Conservation (phyloP, 2,113 vertebrate species). For the Alces alces region DNA sequence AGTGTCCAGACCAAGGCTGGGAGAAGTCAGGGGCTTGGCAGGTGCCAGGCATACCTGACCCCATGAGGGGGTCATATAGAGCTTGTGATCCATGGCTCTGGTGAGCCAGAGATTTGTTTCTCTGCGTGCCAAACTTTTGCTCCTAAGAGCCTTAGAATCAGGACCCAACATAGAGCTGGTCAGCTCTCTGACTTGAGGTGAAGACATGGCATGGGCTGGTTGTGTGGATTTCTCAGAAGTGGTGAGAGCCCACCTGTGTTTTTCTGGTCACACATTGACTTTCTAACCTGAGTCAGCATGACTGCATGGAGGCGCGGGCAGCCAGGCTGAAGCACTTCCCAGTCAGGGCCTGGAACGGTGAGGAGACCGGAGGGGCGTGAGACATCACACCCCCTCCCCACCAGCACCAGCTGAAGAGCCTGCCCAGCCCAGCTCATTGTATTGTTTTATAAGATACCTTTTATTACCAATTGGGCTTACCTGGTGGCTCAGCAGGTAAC, state of each 20-base stretch:
- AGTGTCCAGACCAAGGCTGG: neutral
- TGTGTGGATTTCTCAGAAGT: constrained; percentile 35
- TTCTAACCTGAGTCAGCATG: constrained; percentile 51
- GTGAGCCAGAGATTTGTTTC: neutral
- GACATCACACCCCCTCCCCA: neutral
- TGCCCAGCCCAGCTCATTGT: neutral
- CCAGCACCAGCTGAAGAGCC: no score
- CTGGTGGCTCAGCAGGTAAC: neutral
- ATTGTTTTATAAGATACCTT: neutral
- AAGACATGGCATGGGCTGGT: neutral
- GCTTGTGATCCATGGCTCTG: neutral
- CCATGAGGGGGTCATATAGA: neutral
- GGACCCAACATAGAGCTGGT: neutral
- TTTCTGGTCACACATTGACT: constrained; percentile 56
- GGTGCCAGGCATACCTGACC: neutral
- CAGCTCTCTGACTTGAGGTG: neutral
- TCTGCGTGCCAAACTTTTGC: neutral
- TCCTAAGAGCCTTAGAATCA: neutral
- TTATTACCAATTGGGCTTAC: neutral
- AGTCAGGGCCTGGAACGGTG: neutral
- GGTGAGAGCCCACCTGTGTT: neutral
- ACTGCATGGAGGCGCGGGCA: neutral
- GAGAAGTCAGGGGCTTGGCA: constrained; percentile 24
- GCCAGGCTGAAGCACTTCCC: constrained; percentile 40
- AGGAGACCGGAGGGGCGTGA: neutral